Percentiles rank a stretch among this genome's conserved stretches.
These are phyloP conservation scores for Aphrophora alni DNA, from an alignment of 2,888 invertebrate species.

Conservation along the genomic window DNA sequence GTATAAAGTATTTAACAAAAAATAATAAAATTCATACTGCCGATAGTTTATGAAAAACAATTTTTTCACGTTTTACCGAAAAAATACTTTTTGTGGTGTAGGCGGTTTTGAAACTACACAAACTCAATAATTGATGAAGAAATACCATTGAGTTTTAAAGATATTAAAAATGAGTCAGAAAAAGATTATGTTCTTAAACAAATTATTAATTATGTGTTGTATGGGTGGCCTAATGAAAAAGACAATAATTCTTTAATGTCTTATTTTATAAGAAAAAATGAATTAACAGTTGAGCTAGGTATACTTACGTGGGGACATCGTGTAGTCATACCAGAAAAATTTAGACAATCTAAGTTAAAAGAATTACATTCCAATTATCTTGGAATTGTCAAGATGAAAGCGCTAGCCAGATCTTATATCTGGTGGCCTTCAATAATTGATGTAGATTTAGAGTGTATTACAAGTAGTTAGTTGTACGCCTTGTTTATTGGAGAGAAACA, in stretches of 20 bases:
- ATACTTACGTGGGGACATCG: conserved; percentile 16
- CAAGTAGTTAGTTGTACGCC: neutral
- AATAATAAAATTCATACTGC: too few species aligned
- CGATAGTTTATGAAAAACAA: too few species aligned
- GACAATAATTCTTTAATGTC: too few species aligned
- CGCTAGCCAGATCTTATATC: conserved; percentile 22
- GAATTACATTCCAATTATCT: conserved; percentile 21
- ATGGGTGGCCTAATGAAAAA: neutral
- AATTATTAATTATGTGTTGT: conserved; percentile 14
- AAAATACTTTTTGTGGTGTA: too few species aligned
- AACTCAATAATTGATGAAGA: conserved; percentile 3
- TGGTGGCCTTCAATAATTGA: conserved; percentile 22
- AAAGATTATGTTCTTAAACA: neutral
- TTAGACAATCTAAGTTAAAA: neutral
- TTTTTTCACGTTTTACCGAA: too few species aligned
- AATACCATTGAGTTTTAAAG: neutral
- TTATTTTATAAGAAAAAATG: too few species aligned
- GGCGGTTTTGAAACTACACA: too few species aligned
- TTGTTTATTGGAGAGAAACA: neutral
- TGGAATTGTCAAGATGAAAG: conserved; percentile 28
- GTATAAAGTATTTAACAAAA: too few species aligned
- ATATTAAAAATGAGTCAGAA: conserved; percentile 10
- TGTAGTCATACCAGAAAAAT: conserved; percentile 15
- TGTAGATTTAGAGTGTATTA: neutral
- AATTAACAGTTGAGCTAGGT: neutral